phyloP scores from a whole-genome alignment of 2,113 vertebrate genomes.

The Ceyx melanurus region DNA sequence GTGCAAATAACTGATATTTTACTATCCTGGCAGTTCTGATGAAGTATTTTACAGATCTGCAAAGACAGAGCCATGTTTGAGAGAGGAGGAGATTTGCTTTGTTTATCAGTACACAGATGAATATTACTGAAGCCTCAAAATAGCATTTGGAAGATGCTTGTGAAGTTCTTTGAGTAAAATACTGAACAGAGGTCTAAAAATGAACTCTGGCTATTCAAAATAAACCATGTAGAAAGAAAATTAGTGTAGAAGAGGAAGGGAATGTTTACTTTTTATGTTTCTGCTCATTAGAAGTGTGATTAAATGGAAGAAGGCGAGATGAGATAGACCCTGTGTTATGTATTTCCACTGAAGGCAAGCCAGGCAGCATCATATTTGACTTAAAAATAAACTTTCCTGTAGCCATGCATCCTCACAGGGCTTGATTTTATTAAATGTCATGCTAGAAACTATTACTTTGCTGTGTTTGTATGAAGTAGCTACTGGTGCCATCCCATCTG shows the following conservation, averaged over 20 bases:
- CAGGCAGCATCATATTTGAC: not conserved
- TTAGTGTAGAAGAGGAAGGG: not conserved
- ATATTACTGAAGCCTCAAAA: not conserved
- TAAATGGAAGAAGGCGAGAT: not conserved
- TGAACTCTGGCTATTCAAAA: not conserved
- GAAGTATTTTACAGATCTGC: not conserved
- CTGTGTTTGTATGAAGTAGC: not conserved
- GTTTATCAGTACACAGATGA: not conserved
- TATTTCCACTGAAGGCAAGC: not conserved
- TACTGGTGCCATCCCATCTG: constrained; percentile 29
- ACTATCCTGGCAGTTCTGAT: not conserved
- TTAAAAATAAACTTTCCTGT: not conserved
- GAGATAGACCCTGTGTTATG: not conserved
- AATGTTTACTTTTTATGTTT: not conserved
- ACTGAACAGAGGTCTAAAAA: not conserved
- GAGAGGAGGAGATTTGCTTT: not conserved
- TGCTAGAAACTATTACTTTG: not conserved
- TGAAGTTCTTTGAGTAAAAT: not conserved
- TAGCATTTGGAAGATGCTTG: not conserved
- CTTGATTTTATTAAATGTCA: not conserved
- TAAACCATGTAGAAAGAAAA: not conserved
- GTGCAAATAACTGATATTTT: not conserved
- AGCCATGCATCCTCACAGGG: not conserved
- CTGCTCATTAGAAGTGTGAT: constrained; percentile 1
- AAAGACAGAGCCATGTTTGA: not conserved